Evolutionary conservation across 2,113 vertebrate species (phyloP), one percentile per base, ranked within the genome.

Genomic region (Apistogramma diplotaenia): DNA sequence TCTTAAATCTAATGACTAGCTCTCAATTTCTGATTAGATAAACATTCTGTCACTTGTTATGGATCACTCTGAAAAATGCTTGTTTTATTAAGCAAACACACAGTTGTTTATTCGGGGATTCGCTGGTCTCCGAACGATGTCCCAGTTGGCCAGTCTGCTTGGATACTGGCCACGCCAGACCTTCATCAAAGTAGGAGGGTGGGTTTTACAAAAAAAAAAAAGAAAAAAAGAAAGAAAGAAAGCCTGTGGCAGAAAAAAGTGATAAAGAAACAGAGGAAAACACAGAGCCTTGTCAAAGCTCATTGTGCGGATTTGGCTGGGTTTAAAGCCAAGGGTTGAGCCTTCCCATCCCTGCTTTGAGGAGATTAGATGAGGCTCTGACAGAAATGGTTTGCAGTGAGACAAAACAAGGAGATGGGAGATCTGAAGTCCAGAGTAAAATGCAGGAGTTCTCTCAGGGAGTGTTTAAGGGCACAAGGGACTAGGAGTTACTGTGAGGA

Each of bases 221-320:
- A 37, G 19, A 81, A 85, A 74, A 62, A 27, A 54, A 60, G 33
- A n/a, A 81, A 85, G 72, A 62, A 27, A 81, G 83, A 72, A 62
- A 27, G 8, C 3, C 4, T 60, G 9, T 65, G 65, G 62, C 11
- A 49, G 46, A 81, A 79, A 76, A 27, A 3, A 46, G 61, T 46
- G 61, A 9, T 67, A 18, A 18, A 65, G 15, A 53, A 77, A 87
- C 84, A 67, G 53, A 46, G 70, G 29, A 81, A 73, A 75, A 65
- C 43, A 23, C 53, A 79, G 81, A 76, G 72, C 70, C 83, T 82
- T 92, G 92, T 93, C 86, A 85, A 77, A 89, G 75, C 46, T 88
- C 58, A 90, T 88, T 85, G 80, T 78, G 75, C 70, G 82, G 83
- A 85, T 91, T 76, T 92, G 79, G 62, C 40, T 91, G 85, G 72